Conservation (phyloP, 2,888 invertebrate genomes). For the Hylaea fasciaria region DNA sequence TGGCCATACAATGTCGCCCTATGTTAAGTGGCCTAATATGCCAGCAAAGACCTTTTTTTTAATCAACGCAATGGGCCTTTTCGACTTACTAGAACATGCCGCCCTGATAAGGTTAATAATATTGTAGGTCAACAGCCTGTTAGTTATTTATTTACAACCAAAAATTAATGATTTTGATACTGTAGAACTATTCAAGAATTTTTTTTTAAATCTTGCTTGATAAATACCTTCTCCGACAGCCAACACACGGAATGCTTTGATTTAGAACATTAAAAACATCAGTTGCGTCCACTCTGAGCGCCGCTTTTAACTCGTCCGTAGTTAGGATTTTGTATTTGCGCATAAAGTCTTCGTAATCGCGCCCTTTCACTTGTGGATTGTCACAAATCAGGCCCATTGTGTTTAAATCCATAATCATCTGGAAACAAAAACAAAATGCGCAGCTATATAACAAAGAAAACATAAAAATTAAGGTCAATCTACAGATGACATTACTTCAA, state of each 20-base stretch:
- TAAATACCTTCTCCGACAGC: constrained; percentile 94
- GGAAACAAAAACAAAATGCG: constrained; percentile 61
- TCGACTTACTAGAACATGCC: too few species aligned
- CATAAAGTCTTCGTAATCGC: constrained; percentile 93
- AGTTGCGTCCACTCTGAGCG: constrained; percentile 92
- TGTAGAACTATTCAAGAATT: neutral
- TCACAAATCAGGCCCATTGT: constrained; percentile 94
- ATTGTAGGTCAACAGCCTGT: too few species aligned
- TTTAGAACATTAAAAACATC: constrained; percentile 94
- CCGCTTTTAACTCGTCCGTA: constrained; percentile 90
- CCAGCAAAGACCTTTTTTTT: too few species aligned
- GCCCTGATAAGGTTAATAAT: too few species aligned
- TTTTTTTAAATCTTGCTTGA: neutral
- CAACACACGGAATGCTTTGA: constrained; percentile 97
- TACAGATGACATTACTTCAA: constrained; percentile 67
- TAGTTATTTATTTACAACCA: neutral
- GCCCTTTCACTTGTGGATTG: constrained; percentile 91
- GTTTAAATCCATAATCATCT: constrained; percentile 98
- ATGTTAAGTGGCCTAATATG: too few species aligned
- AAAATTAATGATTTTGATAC: neutral
- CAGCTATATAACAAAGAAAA: constrained; percentile 66
- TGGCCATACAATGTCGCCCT: too few species aligned
- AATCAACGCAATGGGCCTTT: too few species aligned
- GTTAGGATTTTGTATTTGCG: constrained; percentile 92
- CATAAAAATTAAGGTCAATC: constrained; percentile 76